Base-by-base conservation (phyloP, 2,113 vertebrate genomes). In the Sardina pilchardus region DNA sequence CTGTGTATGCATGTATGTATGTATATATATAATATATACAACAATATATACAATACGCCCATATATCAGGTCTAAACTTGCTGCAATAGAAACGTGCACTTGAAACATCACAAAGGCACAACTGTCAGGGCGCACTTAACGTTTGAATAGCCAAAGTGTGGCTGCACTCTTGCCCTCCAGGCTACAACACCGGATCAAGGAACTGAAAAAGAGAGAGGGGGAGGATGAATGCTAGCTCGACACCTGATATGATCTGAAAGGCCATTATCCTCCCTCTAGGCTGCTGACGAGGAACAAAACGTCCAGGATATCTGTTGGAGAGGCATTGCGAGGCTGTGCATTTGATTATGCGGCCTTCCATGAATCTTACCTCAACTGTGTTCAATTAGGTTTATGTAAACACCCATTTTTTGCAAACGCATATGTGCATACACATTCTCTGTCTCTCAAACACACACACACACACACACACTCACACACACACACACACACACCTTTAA, bases 51-150 rank as follows among this genome's bases (percentile, higher is more conserved):
- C 26, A 4, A 10, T n/a, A 67, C 26, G 8, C 59, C 59, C 24
- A n/a, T 30, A 6, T 12, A 30, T 30, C 63, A 67, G 63, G 63
- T 36, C 30, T 4, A 36, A 78, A 34, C 30, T 36, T 78, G 16
- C 34, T 78, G 71, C 3, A 14, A 36, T 78, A 2, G 9, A 78
- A 78, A 36, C 16, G 30, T 34, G 3, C 71, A 34, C 10, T 34
- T 36, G 34, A 78, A 78, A 78, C 30, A 78, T 78, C 30, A 21
- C 59, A 78, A 78, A 36, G 71, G 71, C 71, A 78, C 71, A 36
- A 59, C 30, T 5, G 71, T 30, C 30, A 16, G 12, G 14, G 71
- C 71, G 21, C 4, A 78, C 9, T 78, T 3, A 36, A 14, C 3
- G 39, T 30, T 59, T 59, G 63, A 67, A 26, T 67, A 30, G 12